A percentile compares a stretch with the other conserved stretches of the same genome.
Conservation (phyloP, 1,140 invertebrate species). For the Pogonognathellus flavescens region DNA sequence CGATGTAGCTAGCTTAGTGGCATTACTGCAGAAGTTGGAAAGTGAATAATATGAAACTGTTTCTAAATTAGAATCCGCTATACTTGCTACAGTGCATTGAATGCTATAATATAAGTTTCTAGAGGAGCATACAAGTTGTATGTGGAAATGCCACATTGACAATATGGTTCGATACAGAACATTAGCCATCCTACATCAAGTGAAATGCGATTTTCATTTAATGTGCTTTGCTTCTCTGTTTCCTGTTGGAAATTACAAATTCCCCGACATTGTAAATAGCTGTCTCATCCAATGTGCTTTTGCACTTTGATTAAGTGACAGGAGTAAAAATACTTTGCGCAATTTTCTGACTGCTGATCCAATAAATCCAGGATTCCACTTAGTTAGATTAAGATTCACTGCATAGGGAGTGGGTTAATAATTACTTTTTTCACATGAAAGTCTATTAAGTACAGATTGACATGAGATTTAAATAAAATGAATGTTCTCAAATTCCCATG, state of each 20-base stretch:
- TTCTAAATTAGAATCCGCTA: background rate
- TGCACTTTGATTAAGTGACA: background rate
- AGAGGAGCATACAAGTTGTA: background rate
- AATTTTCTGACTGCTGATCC: background rate
- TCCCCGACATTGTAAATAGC: background rate
- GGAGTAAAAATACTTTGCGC: background rate
- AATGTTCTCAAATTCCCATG: too few relatives aligned
- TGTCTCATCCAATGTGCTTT: background rate
- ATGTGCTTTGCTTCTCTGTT: background rate
- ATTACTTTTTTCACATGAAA: too few relatives aligned
- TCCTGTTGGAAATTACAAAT: constrained; percentile 24
- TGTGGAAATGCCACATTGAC: background rate
- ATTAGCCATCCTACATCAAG: background rate
- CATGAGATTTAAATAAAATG: too few relatives aligned
- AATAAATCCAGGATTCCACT: background rate
- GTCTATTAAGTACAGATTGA: too few relatives aligned
- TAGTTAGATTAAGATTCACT: background rate
- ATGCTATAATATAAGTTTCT: too few relatives aligned
- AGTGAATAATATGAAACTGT: background rate
- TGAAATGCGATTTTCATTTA: constrained; percentile 1
- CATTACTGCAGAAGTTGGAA: background rate
- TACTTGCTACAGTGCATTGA: background rate
- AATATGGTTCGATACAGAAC: background rate
- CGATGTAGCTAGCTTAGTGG: too few relatives aligned
- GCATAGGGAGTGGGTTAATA: background rate